These are phyloP conservation scores for Steinernema carpocapsae DNA, from an alignment of 2,888 invertebrate species.

Conservation along the genomic window DNA sequence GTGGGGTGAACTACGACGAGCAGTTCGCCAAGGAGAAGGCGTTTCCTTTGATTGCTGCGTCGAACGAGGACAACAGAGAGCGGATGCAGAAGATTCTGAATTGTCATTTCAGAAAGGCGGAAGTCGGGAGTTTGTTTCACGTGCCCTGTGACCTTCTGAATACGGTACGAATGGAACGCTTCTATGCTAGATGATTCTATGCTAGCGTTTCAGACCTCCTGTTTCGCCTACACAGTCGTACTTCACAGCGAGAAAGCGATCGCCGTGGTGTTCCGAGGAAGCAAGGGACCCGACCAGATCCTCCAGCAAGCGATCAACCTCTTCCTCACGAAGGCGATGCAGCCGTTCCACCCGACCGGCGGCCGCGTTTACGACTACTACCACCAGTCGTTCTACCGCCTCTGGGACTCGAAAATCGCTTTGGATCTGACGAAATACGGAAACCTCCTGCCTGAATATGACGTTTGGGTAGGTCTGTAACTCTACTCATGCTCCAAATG, in stretches of 20 bases:
- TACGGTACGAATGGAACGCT: not conserved
- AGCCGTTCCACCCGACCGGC: conserved; percentile 26
- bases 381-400: conserved; percentile 17
- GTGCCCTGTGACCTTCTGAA: conserved; percentile 6
- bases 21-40: conserved; percentile 18
- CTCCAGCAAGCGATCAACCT: conserved; percentile 16
- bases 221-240: conserved; percentile 27
- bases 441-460: conserved; percentile 11
- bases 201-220: not conserved
- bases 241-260: conserved; percentile 25
- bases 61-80: not conserved
- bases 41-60: conserved; percentile 24
- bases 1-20: conserved; percentile 22
- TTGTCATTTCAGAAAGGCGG: conserved; percentile 6
- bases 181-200: not conserved
- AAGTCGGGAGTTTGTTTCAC: not conserved
- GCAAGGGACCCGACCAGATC: conserved; percentile 15
- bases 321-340: conserved; percentile 22
- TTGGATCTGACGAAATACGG: not conserved
- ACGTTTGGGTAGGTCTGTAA: conserved; percentile 4
- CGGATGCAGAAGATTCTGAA: conserved; percentile 22
- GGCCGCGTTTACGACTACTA: conserved; percentile 31
- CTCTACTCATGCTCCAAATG: not conserved
- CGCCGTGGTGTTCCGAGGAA: conserved; percentile 18
- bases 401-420: conserved; percentile 13